Percentiles rank a stretch among this genome's conserved stretches.
phyloP scores from a whole-genome alignment of 2,797 vertebrate species.

The Crax fasciolata region DNA sequence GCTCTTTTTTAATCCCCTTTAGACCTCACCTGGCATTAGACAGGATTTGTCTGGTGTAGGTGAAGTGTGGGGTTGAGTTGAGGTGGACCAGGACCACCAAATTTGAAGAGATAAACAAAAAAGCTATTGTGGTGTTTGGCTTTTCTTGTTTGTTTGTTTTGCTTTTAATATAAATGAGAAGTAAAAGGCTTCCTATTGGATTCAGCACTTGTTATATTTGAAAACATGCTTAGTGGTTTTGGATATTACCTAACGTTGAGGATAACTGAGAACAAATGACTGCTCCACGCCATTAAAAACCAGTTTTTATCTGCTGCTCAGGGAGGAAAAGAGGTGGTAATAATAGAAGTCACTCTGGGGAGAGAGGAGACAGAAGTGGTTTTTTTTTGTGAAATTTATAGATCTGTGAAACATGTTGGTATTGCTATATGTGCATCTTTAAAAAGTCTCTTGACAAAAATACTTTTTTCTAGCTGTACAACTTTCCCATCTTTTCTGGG shows the following conservation, averaged over 20 bases:
- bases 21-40: background rate
- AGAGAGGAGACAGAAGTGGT: background rate
- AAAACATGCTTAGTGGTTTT: background rate
- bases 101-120: background rate
- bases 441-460: background rate
- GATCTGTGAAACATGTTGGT: background rate
- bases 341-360: background rate
- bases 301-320: background rate
- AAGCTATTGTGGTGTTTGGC: background rate
- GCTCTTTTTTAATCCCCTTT: background rate
- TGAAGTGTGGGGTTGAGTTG: background rate
- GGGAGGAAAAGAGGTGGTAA: background rate
- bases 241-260: background rate
- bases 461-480: background rate
- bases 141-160: background rate
- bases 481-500: background rate
- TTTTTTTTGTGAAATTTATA: background rate
- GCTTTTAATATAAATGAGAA: background rate
- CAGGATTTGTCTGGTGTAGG: background rate
- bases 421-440: background rate
- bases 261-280: background rate
- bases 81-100: rapidly evolving
- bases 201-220: background rate
- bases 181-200: background rate
- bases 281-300: background rate